These are phyloP conservation scores for Zygogramma bicolorata DNA, from an alignment of 2,888 invertebrate species.

Conservation along the genomic window DNA sequence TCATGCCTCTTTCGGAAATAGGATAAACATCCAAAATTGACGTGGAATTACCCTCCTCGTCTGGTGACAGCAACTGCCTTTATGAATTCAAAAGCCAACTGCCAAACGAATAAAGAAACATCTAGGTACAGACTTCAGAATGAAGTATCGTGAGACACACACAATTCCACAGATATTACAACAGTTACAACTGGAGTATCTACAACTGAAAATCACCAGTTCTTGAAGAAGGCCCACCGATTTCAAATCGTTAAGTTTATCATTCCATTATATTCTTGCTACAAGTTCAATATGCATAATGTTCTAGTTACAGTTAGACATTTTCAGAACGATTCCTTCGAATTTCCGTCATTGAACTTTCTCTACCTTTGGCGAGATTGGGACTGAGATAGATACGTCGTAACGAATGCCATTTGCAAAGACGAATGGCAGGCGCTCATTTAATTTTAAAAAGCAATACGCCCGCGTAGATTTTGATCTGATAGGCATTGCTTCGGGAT, in stretches of 20 bases:
- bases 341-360: background rate
- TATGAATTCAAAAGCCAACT: too few relatives aligned
- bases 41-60: too few relatives aligned
- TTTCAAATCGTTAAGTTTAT: background rate
- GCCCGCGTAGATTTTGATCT: background rate
- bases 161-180: too few relatives aligned
- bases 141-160: too few relatives aligned
- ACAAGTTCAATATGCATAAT: background rate
- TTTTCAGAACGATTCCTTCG: background rate
- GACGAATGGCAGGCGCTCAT: background rate
- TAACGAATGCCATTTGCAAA: background rate
- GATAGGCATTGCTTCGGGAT: background rate
- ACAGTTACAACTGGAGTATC: too few relatives aligned
- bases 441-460: background rate
- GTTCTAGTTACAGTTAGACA: background rate
- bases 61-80: too few relatives aligned
- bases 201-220: too few relatives aligned
- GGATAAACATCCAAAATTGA: too few relatives aligned
- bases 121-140: too few relatives aligned
- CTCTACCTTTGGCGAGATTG: background rate
- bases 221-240: too few relatives aligned
- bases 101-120: too few relatives aligned
- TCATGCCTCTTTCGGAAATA: too few relatives aligned
- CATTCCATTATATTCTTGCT: background rate
- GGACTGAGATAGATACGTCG: background rate